phyloP scores from a whole-genome alignment of 2,888 invertebrate species.

The Podotricha telesiphe region DNA sequence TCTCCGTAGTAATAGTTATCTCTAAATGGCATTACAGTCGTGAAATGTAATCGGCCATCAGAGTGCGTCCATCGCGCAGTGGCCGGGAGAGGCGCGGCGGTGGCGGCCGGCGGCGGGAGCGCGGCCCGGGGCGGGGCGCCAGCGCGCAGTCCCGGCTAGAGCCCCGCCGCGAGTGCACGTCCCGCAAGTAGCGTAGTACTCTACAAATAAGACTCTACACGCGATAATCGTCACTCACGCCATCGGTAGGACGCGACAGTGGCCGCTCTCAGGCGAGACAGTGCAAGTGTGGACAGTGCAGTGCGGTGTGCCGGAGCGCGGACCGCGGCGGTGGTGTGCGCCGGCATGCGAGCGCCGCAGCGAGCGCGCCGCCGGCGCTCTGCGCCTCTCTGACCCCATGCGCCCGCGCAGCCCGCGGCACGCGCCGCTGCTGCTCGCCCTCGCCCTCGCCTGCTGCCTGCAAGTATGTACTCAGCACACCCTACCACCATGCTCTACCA shows the following conservation, averaged over 20 bases:
- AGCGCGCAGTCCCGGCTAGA: conserved; percentile 43
- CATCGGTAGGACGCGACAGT: conserved; percentile 40
- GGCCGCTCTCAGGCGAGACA: conserved; percentile 39
- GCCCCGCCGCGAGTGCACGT: conserved; percentile 65
- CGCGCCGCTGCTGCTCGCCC: conserved; percentile 71
- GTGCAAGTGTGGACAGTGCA: conserved; percentile 46
- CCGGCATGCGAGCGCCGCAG: conserved; percentile 40
- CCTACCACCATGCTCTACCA: no score
- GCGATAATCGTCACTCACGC: conserved; percentile 15
- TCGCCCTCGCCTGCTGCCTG: conserved; percentile 74
- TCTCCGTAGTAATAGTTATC: conserved; percentile 35
- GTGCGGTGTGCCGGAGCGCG: conserved; percentile 49
- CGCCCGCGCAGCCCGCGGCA: conserved; percentile 71
- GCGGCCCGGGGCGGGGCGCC: conserved; percentile 45
- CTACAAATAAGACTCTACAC: conserved; percentile 43
- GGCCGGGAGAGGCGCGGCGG: conserved; percentile 37
- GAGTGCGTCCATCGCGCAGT: conserved; percentile 28
- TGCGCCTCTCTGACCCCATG: conserved; percentile 61
- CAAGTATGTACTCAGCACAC: conserved; percentile 59
- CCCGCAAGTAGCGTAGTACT: conserved; percentile 5
- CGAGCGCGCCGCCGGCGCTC: conserved; percentile 60
- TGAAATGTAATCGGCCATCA: conserved; percentile 35
- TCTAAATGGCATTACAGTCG: conserved; percentile 37
- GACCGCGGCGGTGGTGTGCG: conserved; percentile 54
- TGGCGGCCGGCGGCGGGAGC: conserved; percentile 40